These are phyloP conservation scores for Holacanthus passer DNA, from an alignment of 2,113 vertebrate genomes.

Conservation along the genomic window DNA sequence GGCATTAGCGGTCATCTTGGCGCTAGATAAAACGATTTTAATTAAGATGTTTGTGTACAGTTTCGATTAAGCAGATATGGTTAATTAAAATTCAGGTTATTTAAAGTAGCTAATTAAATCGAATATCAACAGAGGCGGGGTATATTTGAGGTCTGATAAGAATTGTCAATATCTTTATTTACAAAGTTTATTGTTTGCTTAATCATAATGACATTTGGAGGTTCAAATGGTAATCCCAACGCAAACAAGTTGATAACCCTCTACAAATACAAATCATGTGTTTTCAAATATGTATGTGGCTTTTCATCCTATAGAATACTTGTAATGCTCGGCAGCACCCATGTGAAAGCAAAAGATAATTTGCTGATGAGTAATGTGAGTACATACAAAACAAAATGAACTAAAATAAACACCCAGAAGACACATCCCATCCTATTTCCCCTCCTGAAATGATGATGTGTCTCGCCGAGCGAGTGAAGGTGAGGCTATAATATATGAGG, in stretches of 20 bases:
- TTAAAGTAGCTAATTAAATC: conserved; percentile 69
- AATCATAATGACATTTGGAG: conserved; percentile 48
- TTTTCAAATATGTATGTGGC: background rate
- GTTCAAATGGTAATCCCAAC: conserved; percentile 26
- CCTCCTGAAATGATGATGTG: conserved; percentile 26
- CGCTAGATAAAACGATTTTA: conserved; percentile 73
- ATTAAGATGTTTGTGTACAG: conserved; percentile 79
- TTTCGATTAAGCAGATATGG: conserved; percentile 69
- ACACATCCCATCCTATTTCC: conserved; percentile 11
- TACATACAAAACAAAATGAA: background rate
- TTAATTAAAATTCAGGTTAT: conserved; percentile 76
- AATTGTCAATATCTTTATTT: conserved; percentile 53
- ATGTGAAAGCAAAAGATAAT: conserved; percentile 3
- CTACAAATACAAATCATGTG: background rate
- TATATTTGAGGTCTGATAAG: conserved; percentile 47
- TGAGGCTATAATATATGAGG: conserved; percentile 50
- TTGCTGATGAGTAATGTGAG: conserved; percentile 8
- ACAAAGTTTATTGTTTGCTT: conserved; percentile 43
- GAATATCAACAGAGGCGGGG: conserved; percentile 37
- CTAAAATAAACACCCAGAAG: conserved; percentile 23
- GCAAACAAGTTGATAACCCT: conserved; percentile 14
- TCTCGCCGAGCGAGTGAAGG: conserved; percentile 35
- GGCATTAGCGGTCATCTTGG: conserved; percentile 62
- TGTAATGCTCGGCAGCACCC: background rate
- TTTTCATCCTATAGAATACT: background rate